Base-by-base conservation (phyloP, 2,797 vertebrate genomes). In the Sebastes elongatus region DNA sequence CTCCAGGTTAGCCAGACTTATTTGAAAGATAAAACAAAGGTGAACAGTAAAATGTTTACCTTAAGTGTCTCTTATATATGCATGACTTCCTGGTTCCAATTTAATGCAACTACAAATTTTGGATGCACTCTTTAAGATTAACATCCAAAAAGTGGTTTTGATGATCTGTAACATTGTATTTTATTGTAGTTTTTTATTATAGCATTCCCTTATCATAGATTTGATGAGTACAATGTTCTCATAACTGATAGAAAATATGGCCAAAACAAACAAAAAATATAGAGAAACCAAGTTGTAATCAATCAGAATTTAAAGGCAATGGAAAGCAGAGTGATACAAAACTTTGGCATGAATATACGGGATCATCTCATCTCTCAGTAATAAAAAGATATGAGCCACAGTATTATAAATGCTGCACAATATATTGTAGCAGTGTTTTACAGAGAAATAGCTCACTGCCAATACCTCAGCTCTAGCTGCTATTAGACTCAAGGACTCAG, bases 401-500 rank as follows among this genome's bases (percentile, higher is more conserved):
- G 23, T 62, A 57, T 20, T 49, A 32, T 23, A 63, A 11, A 46
- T 25, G 22, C 42, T 61, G 9, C 10, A 16, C 56, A 69, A 28
- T 64, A 55, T 62, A 61, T 55, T 49, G 5, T 28, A 1, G 6
- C 14, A 46, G 57, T 72, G 42, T 66, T 32, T 46, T n/a, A 46
- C n/a, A 55, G 60, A 62, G 5, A 52, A 86, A 23, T 62, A 3
- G 14, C 28, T 38, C 35, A 23, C 22, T 62, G 22, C 18, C 49
- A 53, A 23, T 66, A n/a, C 67, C 76, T 59, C 22, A 38, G 25
- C 63, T 69, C 3, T 1, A 53, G 23, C 74, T 53, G 67, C 65
- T 83, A 28, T 72, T 64, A 6, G 74, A 63, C 42, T 83, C 63
- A 83, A 82, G 74, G 81, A 80, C 74, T 79, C 25, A 1, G 27